phyloP scores from a whole-genome alignment of 2,113 vertebrate species.

The Anas platyrhynchos region DNA sequence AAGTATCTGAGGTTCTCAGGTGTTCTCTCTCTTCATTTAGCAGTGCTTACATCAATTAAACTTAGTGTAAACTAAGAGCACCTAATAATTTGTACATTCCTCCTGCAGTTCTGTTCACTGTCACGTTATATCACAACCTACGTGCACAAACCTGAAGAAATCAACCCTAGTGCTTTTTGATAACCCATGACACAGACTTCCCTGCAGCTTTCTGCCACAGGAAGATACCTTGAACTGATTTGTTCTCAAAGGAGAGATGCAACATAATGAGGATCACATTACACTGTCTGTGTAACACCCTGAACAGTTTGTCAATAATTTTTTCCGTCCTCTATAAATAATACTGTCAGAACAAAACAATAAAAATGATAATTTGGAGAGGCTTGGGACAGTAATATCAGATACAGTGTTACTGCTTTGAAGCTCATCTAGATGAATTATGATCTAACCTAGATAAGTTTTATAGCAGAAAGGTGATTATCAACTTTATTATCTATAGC shows the following conservation, averaged over 20 bases:
- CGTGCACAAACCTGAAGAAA: background rate
- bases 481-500: slow-evolving; percentile 13
- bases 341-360: background rate
- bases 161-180: background rate
- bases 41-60: background rate
- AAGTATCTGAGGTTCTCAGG: background rate
- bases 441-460: slow-evolving; percentile 20
- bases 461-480: slow-evolving; percentile 60
- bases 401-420: slow-evolving; percentile 12
- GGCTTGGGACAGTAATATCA: slow-evolving; percentile 2
- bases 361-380: slow-evolving; percentile 41
- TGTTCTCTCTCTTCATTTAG: background rate
- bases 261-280: fast-evolving
- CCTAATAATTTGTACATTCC: background rate
- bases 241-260: background rate
- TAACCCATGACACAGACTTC: background rate
- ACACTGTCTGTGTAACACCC: background rate
- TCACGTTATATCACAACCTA: background rate
- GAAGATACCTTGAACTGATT: background rate
- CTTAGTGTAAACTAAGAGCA: background rate
- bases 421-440: slow-evolving; percentile 28
- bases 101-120: background rate
- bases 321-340: background rate
- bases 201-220: background rate
- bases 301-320: background rate